A percentile compares a stretch with the other conserved stretches of the same genome.
These are phyloP conservation scores for Pseudorasbora parva DNA, from an alignment of 2,113 vertebrate species.

Conservation along the genomic window DNA sequence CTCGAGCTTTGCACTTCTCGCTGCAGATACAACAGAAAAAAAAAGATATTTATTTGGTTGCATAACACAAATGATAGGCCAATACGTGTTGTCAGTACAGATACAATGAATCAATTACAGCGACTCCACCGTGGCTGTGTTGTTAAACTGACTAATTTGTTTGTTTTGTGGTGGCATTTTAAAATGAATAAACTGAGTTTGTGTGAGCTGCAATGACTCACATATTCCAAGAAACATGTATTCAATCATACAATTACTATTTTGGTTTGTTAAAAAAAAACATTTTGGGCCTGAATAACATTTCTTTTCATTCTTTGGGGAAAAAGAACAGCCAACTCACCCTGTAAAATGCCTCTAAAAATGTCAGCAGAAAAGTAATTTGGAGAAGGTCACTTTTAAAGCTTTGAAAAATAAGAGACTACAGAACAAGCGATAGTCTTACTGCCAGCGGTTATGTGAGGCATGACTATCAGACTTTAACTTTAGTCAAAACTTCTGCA, in stretches of 20 bases:
- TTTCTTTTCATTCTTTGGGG: conserved; percentile 21
- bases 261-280: background rate
- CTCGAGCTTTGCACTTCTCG: conserved; percentile 96
- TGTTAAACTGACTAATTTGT: conserved; percentile 20
- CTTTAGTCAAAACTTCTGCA: background rate
- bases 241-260: conserved; percentile 12
- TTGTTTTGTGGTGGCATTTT: conserved; percentile 26
- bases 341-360: conserved; percentile 27
- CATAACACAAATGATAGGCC: background rate
- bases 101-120: conserved; percentile 24
- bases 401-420: background rate
- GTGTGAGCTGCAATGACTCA: background rate
- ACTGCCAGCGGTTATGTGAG: background rate
- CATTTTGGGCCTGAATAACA: background rate
- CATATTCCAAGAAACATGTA: conserved; percentile 12
- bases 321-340: conserved; percentile 2
- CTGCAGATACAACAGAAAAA: conserved; percentile 69
- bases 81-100: background rate
- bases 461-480: background rate
- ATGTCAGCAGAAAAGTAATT: conserved; percentile 21
- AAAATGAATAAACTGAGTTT: background rate
- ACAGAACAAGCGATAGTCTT: background rate
- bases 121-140: background rate
- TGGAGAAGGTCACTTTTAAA: conserved; percentile 8
- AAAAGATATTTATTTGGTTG: background rate